Percentiles rank a stretch among this genome's conserved stretches.
phyloP scores from a whole-genome alignment of 2,797 vertebrate species.

The Gephyroberyx darwinii region DNA sequence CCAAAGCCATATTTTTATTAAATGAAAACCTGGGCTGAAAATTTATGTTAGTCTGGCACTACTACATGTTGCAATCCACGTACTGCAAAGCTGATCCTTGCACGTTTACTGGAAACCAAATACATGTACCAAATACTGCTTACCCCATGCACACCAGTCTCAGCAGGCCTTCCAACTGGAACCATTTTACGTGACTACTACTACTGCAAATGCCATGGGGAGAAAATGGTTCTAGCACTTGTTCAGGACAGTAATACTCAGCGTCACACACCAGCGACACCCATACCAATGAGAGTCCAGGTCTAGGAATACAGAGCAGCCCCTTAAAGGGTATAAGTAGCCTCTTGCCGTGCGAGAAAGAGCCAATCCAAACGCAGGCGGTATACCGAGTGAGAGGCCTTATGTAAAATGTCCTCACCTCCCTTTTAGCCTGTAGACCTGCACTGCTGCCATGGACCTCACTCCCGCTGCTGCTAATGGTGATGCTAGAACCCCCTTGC shows the following conservation, averaged over 20 bases:
- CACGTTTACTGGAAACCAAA: too few relatives aligned
- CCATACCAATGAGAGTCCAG: constrained; percentile 50
- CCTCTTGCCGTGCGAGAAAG: constrained; percentile 49
- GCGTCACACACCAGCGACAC: constrained; percentile 22
- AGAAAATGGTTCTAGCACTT: constrained; percentile 30
- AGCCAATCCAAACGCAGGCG: constrained; percentile 48
- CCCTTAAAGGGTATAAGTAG: constrained; percentile 47
- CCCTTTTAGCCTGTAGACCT: constrained; percentile 42
- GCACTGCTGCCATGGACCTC: constrained; percentile 41
- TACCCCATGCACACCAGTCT: constrained; percentile 6
- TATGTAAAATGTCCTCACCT: constrained; percentile 61
- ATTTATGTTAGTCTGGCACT: constrained; percentile 4
- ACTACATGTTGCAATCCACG: constrained; percentile 1
- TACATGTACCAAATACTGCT: constrained; percentile 1
- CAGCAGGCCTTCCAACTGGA: constrained; percentile 26
- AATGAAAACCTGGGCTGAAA: not conserved
- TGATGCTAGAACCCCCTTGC: constrained; percentile 31
- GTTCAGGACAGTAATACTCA: constrained; percentile 37
- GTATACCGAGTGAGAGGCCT: constrained; percentile 45
- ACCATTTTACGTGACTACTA: constrained; percentile 41
- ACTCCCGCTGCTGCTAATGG: constrained; percentile 59
- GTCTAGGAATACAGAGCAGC: constrained; percentile 51
- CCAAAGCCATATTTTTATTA: constrained; percentile 9
- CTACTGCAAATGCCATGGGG: constrained; percentile 30
- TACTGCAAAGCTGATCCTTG: too few relatives aligned